Base-by-base conservation (phyloP, 2,797 vertebrate species). In the Chaenodraco wilsoni region DNA sequence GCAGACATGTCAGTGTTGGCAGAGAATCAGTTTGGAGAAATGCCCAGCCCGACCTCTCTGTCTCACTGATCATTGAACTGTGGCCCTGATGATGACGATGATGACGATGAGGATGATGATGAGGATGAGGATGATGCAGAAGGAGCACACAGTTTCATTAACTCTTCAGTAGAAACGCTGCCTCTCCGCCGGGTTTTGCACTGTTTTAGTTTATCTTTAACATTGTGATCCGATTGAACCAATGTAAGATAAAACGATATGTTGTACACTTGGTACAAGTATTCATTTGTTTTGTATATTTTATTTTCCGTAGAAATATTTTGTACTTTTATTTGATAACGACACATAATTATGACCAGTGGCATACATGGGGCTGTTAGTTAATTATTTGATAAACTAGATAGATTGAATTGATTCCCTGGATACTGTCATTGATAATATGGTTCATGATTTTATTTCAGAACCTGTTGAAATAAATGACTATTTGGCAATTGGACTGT, bases 41-140 rank as follows among this genome's bases (percentile, higher is more conserved):
- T 94, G 79, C 91, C 94, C 64, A 95, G 94, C 37, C 94, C 94
- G 1, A 89, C 91, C 19, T 89, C 94, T 49, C 88, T 94, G 54
- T 93, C 94, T 67, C 94, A 94, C 85, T 94, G 88, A 95, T 58
- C 44, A 4, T 23, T 59, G 23, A 51, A n/a, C 50, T 74, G 37
- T 41, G 45, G 50, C 62, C 74, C 61, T 62, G 69, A 78, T n/a
- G 33, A 74, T 45, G 15, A 62, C 27, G 6, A 50, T 43, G 7
- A 21, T 43, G 7, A 21, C 51, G 40, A 21, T 2, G 6, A 50
- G 33, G 7, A 21, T 21, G 23, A 23, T 2, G 21, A 21, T 2
- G 21, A 21, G 2, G 21, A 21, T 37, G 17, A 56, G 51, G 41
- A 59, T 48, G 17, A 37, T 11, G 68, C 71, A 43, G 31, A 62